Percentiles rank a stretch among this genome's conserved stretches.
Conservation (phyloP, 2,888 invertebrate species). For the Dryococelus australis region DNA sequence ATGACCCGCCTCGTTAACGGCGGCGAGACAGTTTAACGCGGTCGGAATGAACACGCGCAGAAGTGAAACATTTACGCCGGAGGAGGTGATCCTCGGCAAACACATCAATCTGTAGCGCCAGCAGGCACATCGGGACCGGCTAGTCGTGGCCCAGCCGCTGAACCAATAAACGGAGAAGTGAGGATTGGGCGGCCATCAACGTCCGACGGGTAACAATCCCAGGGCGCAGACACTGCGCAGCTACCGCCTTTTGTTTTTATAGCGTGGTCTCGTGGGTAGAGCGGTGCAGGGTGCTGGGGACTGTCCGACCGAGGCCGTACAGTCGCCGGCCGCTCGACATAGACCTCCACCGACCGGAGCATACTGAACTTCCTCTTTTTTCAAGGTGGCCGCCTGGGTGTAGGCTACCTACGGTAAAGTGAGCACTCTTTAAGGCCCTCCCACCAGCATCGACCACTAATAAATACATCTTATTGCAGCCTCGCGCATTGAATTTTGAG, state of each 20-base stretch:
- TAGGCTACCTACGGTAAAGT: too few species aligned
- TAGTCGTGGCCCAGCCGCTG: background rate
- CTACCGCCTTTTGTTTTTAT: conserved; percentile 2
- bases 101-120: background rate
- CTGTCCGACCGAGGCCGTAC: background rate
- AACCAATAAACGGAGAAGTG: conserved; percentile 10
- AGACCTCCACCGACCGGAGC: background rate
- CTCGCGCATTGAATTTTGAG: too few species aligned
- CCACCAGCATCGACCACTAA: too few species aligned
- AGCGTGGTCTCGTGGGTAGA: background rate
- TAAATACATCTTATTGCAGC: too few species aligned
- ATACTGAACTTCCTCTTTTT: too few species aligned
- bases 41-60: background rate
- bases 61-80: background rate
- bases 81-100: background rate
- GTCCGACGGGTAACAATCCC: background rate
- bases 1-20: background rate
- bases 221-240: background rate
- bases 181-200: background rate
- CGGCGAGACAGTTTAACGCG: background rate
- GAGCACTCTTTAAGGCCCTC: too few species aligned
- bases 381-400: too few species aligned
- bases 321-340: background rate
- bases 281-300: background rate
- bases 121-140: background rate